Evolutionary conservation across 1,140 invertebrate species (phyloP), one percentile per base, ranked within the genome.

Genomic region (Orius insidiosus): DNA sequence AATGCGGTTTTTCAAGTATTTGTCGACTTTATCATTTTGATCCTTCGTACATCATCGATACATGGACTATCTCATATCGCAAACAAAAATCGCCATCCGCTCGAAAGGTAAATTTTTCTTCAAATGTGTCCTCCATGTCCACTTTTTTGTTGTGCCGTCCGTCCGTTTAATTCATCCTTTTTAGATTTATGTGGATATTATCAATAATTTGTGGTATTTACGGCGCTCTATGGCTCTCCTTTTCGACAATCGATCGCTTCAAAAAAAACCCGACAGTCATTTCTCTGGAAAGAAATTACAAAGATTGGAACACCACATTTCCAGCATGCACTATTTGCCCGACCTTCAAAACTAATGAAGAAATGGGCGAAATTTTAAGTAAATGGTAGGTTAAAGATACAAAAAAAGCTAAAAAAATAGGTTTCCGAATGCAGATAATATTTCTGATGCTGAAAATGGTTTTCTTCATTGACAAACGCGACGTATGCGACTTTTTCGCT

Each of bases 271-370:
- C 76, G 0, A 78, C 74, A 11, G 75, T 78, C 4, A 72, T 80
- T 24, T 77, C 76, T 2, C 75, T 78, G 73, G 76, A 80, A 59
- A 63, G 76, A 0, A 74, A 78, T 54, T 71, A 76, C 59, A 70
- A 72, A 51, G 66, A 72, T 0, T 80, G 76, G 76, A 76, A 78
- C 48, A 78, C 76, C 0, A 71, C 74, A 4, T 78, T 78, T 52
- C 75, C 75, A 1, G 66, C 70, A 10, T 63, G 72, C 3, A 73
- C 74, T 0, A 55, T 66, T 39, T 67, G 65, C 46, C 63, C 64
- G 24, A 7, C 7, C 4, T 9, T 7, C 7, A 43, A 43, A 31
- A 43, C 31, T 3, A n/a, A 43, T 14, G 24, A 24, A 24, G 24
- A 24, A 3, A 24, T 24, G 3, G 7, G 24, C 24, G 24, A 24